Percentiles rank a stretch among this genome's conserved stretches.
These are phyloP conservation scores for Kuschelorhynchus macadamiae DNA, from an alignment of 2,888 invertebrate species.

Conservation along the genomic window DNA sequence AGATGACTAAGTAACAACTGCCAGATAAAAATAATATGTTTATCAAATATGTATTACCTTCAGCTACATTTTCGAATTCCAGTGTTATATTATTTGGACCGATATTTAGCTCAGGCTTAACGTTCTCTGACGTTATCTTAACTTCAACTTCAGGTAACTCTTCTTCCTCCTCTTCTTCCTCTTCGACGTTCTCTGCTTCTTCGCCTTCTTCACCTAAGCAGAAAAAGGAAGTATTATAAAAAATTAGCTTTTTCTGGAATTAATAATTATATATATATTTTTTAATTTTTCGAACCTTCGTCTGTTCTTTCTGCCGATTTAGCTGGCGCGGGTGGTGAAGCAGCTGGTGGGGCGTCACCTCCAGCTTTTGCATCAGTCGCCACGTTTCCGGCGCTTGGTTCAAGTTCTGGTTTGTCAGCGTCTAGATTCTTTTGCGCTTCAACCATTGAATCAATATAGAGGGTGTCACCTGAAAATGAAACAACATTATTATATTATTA, in stretches of 20 bases:
- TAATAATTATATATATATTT: neutral
- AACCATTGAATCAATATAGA: constrained; percentile 61
- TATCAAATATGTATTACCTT: no score
- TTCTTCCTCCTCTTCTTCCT: constrained; percentile 43
- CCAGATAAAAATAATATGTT: no score
- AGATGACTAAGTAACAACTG: no score
- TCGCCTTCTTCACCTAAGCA: constrained; percentile 11
- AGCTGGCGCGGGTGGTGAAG: constrained; percentile 17
- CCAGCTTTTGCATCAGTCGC: constrained; percentile 38
- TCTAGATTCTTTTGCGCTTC: constrained; percentile 44
- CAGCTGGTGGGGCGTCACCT: constrained; percentile 43
- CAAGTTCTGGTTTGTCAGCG: constrained; percentile 15
- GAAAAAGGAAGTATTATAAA: neutral
- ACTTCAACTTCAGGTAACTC: constrained; percentile 42
- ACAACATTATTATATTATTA: neutral
- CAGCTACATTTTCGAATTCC: constrained; percentile 50
- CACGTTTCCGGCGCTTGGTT: neutral
- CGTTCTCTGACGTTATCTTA: constrained; percentile 60
- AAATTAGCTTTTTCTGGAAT: no score
- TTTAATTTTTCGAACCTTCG: constrained; percentile 39
- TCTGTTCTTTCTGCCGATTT: constrained; percentile 43
- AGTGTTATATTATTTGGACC: constrained; percentile 63
- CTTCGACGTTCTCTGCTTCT: constrained; percentile 12
- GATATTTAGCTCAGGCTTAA: constrained; percentile 61
- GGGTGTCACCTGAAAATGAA: constrained; percentile 52